Percentiles rank a stretch among this genome's conserved stretches.
Conservation (phyloP, 2,888 invertebrate genomes). For the Heliconius sara region DNA sequence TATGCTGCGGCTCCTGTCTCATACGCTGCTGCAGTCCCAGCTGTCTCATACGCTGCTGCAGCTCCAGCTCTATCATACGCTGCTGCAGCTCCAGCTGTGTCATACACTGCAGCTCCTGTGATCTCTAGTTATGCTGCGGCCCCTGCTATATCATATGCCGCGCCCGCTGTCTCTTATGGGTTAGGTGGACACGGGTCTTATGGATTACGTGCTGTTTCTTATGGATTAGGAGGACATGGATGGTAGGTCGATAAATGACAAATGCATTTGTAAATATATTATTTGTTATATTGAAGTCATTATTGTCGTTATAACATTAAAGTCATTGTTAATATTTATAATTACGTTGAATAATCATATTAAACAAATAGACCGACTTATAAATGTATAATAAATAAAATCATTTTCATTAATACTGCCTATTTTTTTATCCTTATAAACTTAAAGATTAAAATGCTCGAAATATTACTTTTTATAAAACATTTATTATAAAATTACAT, state of each 20-base stretch:
- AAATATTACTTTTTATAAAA: no score
- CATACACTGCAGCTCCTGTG: constrained; percentile 57
- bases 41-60: constrained; percentile 63
- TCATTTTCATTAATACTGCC: constrained; percentile 6
- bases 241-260: constrained; percentile 53
- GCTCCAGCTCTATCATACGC: constrained; percentile 65
- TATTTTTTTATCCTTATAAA: background rate
- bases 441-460: no score
- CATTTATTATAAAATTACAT: no score
- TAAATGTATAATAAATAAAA: constrained; percentile 33
- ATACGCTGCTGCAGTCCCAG: constrained; percentile 49
- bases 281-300: constrained; percentile 37
- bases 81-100: constrained; percentile 66
- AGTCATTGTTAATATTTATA: constrained; percentile 30
- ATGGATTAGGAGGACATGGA: constrained; percentile 53
- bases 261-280: constrained; percentile 48
- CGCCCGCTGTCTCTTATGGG: constrained; percentile 59
- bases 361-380: constrained; percentile 30
- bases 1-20: constrained; percentile 51
- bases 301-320: constrained; percentile 11
- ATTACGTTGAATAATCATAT: constrained; percentile 45
- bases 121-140: constrained; percentile 37
- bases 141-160: constrained; percentile 66
- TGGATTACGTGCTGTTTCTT: constrained; percentile 43
- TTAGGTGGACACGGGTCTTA: constrained; percentile 53